Conservation (phyloP, 2,888 invertebrate species). For the Polymixis flavicincta region DNA sequence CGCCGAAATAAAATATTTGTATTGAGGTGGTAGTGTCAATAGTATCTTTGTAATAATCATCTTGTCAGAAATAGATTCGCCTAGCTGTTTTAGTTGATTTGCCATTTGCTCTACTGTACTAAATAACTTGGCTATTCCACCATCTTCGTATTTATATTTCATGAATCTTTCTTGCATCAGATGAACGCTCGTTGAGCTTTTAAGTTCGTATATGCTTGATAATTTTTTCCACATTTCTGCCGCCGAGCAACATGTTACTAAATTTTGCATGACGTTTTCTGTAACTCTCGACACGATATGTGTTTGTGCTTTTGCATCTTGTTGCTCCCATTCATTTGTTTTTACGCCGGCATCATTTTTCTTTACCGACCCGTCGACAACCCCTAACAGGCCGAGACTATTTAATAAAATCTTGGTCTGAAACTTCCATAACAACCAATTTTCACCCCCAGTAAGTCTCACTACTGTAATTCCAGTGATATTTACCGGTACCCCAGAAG, state of each 20-base stretch:
- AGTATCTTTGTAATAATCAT: conserved; percentile 1
- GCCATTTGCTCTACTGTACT: not conserved
- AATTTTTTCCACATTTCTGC: conserved; percentile 3
- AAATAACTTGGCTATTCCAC: not conserved
- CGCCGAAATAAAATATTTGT: not conserved
- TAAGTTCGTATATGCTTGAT: conserved; percentile 4
- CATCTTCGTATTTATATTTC: conserved; percentile 3
- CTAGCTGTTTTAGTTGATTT: not conserved
- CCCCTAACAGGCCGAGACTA: not conserved
- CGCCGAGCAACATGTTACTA: not conserved
- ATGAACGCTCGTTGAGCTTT: conserved; percentile 10
- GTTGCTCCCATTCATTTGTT: conserved; percentile 3
- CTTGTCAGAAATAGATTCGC: not conserved
- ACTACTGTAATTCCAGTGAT: not conserved
- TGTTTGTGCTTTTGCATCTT: conserved; percentile 4
- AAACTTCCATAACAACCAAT: not conserved
- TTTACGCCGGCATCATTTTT: not conserved
- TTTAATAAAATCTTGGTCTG: conserved; percentile 4
- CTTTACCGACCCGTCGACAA: not conserved
- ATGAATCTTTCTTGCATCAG: conserved; percentile 3
- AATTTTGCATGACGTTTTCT: conserved; percentile 10
- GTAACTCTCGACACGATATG: conserved; percentile 10
- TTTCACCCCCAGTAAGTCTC: not conserved
- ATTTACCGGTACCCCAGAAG: not conserved
- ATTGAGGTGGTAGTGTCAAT: conserved; percentile 9